Evolutionary conservation across 2,113 vertebrate species (phyloP).

Genomic region (Catharus minimus): DNA sequence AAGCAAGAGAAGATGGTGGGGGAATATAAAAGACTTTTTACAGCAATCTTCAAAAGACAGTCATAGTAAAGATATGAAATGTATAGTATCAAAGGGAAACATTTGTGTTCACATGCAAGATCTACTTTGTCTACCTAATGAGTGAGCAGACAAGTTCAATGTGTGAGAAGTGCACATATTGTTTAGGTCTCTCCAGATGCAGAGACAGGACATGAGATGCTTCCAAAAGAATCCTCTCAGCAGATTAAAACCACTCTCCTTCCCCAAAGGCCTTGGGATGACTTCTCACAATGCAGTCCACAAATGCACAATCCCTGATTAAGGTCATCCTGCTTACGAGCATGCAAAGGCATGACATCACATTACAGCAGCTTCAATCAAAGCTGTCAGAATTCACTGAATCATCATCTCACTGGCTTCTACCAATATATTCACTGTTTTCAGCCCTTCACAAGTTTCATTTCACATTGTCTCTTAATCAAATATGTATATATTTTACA

Average conservation of each 20-base stretch:
- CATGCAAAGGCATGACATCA: not conserved
- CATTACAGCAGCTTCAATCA: constrained; percentile 2
- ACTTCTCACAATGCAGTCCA: not conserved
- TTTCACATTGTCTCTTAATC: not conserved
- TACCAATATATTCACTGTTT: not conserved
- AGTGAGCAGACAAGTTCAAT: not conserved
- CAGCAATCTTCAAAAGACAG: constrained; percentile 3
- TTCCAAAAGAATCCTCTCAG: constrained; percentile 6
- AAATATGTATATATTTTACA: not conserved
- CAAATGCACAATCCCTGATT: not conserved
- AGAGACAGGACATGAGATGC: not conserved
- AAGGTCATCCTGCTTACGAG: not conserved
- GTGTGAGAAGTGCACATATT: not conserved
- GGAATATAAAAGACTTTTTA: not conserved
- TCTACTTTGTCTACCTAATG: not conserved
- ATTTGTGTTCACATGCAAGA: not conserved
- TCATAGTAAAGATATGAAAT: not conserved
- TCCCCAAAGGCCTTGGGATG: not conserved
- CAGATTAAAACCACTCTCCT: not conserved
- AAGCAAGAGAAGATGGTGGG: not conserved
- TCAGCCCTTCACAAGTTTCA: not conserved
- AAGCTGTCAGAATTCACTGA: not conserved
- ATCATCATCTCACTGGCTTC: not conserved
- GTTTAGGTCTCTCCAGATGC: not conserved
- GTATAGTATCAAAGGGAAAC: not conserved